Percentiles rank a stretch among this genome's conserved stretches.
Evolutionary conservation across 2,888 invertebrate species (phyloP).

Genomic region (Clanis bilineata): DNA sequence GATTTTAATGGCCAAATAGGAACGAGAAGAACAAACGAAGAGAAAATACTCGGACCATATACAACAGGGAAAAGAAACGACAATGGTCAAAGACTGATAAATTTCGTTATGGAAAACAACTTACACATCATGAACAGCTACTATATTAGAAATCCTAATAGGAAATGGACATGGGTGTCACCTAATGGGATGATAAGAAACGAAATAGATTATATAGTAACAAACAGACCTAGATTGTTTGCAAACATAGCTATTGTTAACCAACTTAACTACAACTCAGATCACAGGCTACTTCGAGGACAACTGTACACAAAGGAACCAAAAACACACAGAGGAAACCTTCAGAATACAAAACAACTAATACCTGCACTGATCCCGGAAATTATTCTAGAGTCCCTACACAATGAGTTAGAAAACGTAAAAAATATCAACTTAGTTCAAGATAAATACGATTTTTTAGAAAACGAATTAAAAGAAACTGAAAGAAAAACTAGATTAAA

Average conservation of each 20-base stretch:
- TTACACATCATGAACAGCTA: constrained; percentile 26
- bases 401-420: constrained; percentile 9
- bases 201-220: constrained; percentile 27
- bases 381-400: neutral
- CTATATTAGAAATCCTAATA: constrained; percentile 23
- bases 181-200: constrained; percentile 27
- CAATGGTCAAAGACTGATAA: constrained; percentile 29
- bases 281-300: constrained; percentile 20
- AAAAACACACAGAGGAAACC: constrained; percentile 13
- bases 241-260: constrained; percentile 17
- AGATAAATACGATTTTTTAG: constrained; percentile 19
- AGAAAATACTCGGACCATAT: constrained; percentile 21
- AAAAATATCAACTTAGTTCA: constrained; percentile 3
- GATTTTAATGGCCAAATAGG: constrained; percentile 27
- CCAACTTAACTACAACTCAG: constrained; percentile 24
- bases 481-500: neutral
- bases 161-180: constrained; percentile 30
- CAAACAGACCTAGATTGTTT: constrained; percentile 21
- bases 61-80: constrained; percentile 25
- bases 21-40: constrained; percentile 20
- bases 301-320: constrained; percentile 5
- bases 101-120: constrained; percentile 23
- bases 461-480: constrained; percentile 7
- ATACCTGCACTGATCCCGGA: neutral
- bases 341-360: constrained; percentile 10